Conservation (phyloP, 2,113 vertebrate species). For the Podilymbus podiceps region DNA sequence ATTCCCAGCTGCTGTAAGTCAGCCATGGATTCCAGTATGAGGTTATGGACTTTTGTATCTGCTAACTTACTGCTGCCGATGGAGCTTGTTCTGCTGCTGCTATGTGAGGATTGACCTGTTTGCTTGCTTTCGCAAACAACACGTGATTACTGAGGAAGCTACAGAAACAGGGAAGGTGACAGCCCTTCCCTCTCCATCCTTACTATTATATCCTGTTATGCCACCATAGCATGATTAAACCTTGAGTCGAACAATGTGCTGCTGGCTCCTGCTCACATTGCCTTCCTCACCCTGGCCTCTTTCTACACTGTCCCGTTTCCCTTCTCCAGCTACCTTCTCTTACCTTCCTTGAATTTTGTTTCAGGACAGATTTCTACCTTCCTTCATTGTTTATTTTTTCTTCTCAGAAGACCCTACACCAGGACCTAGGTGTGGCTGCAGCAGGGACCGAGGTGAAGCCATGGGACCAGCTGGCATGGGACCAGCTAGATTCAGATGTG, state of each 20-base stretch:
- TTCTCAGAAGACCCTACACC: not conserved
- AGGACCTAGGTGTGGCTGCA: not conserved
- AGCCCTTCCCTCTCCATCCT: not conserved
- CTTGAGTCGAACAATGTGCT: not conserved
- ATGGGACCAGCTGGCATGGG: not conserved
- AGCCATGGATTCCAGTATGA: not conserved
- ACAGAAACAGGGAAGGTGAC: not conserved
- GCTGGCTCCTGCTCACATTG: not conserved
- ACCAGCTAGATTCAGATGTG: fast-evolving
- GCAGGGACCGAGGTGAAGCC: not conserved
- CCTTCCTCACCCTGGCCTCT: not conserved
- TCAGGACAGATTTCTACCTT: not conserved
- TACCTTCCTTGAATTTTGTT: not conserved
- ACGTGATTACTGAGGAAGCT: not conserved
- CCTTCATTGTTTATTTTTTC: not conserved
- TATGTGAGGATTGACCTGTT: not conserved
- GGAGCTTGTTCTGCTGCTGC: not conserved
- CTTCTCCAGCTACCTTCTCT: not conserved
- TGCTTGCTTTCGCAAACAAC: not conserved
- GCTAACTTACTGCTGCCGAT: not conserved
- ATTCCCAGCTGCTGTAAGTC: not conserved
- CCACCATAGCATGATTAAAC: not conserved
- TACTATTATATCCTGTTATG: not conserved
- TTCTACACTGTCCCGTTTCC: not conserved
- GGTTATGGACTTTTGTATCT: not conserved